Evolutionary conservation across 2,113 vertebrate species (phyloP).

Genomic region (Syrrhaptes paradoxus): DNA sequence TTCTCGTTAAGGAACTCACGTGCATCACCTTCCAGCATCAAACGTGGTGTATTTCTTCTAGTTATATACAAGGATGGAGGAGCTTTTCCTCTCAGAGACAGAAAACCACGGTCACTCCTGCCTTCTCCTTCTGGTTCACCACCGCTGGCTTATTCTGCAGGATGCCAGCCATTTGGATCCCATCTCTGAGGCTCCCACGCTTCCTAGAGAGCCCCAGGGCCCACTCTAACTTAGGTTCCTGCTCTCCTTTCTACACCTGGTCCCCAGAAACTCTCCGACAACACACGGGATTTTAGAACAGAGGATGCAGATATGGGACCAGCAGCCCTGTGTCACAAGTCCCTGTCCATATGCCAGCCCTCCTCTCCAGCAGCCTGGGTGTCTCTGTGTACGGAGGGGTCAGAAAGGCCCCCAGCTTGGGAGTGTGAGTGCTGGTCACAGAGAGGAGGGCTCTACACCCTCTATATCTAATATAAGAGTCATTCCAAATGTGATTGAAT

Average conservation of each 20-base stretch:
- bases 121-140: not conserved
- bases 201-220: not conserved
- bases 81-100: not conserved
- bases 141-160: not conserved
- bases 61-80: not conserved
- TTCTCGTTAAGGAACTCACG: not conserved
- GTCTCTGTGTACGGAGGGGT: not conserved
- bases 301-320: not conserved
- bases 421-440: not conserved
- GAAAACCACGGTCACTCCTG: not conserved
- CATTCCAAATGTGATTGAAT: not conserved
- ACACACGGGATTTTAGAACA: not conserved
- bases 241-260: fast-evolving
- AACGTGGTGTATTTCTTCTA: not conserved
- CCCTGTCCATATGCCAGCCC: not conserved
- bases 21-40: not conserved
- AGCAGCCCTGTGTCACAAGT: not conserved
- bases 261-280: not conserved
- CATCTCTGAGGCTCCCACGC: not conserved
- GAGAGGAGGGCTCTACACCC: not conserved
- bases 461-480: not conserved
- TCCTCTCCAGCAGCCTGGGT: not conserved
- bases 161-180: not conserved
- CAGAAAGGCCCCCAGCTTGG: not conserved
- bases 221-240: not conserved